These are phyloP conservation scores for Bubo blakistoni DNA, from an alignment of 2,113 vertebrate genomes.

Conservation along the genomic window DNA sequence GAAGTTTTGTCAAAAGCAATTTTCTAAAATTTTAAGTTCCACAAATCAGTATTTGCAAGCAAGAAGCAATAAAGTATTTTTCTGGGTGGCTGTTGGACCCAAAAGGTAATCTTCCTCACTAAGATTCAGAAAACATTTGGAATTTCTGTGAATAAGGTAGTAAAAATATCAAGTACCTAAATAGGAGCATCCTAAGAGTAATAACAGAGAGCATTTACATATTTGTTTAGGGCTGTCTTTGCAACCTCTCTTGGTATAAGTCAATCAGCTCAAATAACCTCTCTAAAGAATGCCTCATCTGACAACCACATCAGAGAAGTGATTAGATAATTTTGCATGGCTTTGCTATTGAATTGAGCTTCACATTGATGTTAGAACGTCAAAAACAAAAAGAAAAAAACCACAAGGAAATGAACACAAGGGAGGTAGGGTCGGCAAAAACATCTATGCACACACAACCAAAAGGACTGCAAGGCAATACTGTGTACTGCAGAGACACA, in stretches of 20 bases:
- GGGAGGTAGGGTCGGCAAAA: background rate
- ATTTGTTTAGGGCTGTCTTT: background rate
- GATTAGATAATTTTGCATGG: background rate
- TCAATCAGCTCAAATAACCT: background rate
- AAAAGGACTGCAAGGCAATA: background rate
- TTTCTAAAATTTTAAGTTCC: background rate
- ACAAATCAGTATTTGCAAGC: background rate
- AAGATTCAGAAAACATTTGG: background rate
- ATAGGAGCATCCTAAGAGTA: background rate
- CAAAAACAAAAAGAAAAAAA: background rate
- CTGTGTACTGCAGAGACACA: background rate
- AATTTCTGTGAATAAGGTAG: background rate
- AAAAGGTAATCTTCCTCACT: background rate
- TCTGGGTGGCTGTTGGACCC: background rate
- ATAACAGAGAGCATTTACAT: background rate
- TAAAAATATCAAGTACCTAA: background rate
- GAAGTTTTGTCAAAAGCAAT: background rate
- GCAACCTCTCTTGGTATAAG: background rate
- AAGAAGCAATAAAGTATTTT: background rate
- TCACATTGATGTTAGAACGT: background rate
- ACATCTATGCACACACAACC: background rate
- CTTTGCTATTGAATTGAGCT: background rate
- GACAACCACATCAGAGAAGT: background rate
- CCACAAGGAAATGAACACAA: background rate
- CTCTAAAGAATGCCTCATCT: background rate